phyloP scores from a whole-genome alignment of 2,888 invertebrate species.

The Latrodectus elegans region DNA sequence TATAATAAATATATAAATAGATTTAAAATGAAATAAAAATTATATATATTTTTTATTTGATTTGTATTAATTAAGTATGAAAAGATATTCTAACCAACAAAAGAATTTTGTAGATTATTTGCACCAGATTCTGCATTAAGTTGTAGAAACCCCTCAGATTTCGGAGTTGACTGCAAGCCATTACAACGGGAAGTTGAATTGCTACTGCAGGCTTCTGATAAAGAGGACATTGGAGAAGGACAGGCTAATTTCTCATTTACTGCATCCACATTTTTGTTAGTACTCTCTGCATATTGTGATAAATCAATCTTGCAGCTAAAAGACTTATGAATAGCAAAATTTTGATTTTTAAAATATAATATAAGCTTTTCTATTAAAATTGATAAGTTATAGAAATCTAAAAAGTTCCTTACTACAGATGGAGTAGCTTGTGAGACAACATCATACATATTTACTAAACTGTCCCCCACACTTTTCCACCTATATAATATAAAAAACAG shows the following conservation, averaged over 20 bases:
- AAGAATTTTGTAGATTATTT: not conserved
- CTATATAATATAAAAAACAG: slow-evolving; percentile 71
- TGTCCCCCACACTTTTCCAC: slow-evolving; percentile 75
- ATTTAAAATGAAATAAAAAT: not conserved
- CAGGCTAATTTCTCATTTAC: slow-evolving; percentile 29
- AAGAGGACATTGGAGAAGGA: slow-evolving; percentile 56
- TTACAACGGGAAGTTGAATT: slow-evolving; percentile 14
- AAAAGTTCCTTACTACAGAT: slow-evolving; percentile 72
- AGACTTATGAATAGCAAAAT: slow-evolving; percentile 72
- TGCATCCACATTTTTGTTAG: slow-evolving; percentile 12
- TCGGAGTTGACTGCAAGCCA: not conserved
- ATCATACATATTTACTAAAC: slow-evolving; percentile 74
- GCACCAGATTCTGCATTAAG: slow-evolving; percentile 8
- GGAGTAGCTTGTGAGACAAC: slow-evolving; percentile 72
- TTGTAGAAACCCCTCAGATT: slow-evolving; percentile 40
- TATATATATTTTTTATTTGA: not conserved
- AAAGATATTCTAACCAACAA: not conserved
- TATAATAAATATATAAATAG: too few relatives aligned
- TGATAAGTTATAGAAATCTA: not conserved
- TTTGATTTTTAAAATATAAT: not conserved
- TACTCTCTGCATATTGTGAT: slow-evolving; percentile 64
- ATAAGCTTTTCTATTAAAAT: not conserved
- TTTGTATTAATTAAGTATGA: not conserved
- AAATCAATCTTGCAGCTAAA: slow-evolving; percentile 73
- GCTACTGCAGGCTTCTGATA: slow-evolving; percentile 62